Evolutionary conservation across 1,140 invertebrate genomes (phyloP), one percentile per base, ranked within the genome.

Genomic region (Drosophila sulfurigaster): DNA sequence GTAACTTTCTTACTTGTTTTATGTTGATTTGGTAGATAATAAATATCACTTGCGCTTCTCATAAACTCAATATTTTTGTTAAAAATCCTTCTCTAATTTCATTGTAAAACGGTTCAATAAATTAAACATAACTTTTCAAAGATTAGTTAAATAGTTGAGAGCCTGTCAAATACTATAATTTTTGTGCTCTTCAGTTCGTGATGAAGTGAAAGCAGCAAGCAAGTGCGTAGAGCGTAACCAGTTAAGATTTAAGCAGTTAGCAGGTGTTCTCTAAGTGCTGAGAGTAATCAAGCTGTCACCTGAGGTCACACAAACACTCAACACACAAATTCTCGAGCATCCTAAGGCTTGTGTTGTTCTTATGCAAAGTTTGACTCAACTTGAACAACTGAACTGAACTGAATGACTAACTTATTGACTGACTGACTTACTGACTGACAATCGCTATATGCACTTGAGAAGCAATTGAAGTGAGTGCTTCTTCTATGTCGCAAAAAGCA

Each of bases 211-310:
- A 30, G n/a, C 5, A 35, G 41, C 38, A n/a, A 43, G 41, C n/a
- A 5, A 43, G 11, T 43, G 20, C 20, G 20, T 41, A n/a, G 3
- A 25, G 3, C 8, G 38, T 10, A 43, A 43, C 41, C 41, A 43
- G 41, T 43, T 43, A 3, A 13, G 11, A 43, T 11, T 43, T 43
- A 25, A 43, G 41, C 41, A 43, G 41, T 5, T 43, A 13, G n/a
- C 51, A 54, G 28, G 51, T 54, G 51, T 54, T 30, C 51, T 54
- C 15, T 35, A 54, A 54, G 28, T 54, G 30, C 51, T 54, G 30
- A 35, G 30, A 54, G 51, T 54, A 54, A 54, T 54, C 51, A 54
- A 54, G 51, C 30, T 54, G 51, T 54, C 51, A 54, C 30, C 51
- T 54, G 51, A 54, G 51, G 30, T 54, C 6, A 25, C 20, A 25